phyloP scores from a whole-genome alignment of 2,113 vertebrate species.

The Camelus bactrianus region DNA sequence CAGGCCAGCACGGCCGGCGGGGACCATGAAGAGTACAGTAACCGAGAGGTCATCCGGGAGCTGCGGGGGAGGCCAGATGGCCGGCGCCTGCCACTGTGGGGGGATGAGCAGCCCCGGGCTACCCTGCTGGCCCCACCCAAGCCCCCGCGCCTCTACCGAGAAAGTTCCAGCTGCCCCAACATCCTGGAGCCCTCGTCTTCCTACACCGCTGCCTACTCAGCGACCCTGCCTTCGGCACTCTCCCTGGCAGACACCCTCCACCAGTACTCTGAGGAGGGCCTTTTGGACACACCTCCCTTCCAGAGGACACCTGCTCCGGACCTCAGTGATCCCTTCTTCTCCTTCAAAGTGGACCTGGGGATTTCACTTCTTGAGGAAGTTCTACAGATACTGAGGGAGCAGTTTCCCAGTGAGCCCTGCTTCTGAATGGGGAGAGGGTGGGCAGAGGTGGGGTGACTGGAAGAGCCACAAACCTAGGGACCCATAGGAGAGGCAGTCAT shows the following conservation, averaged over 20 bases:
- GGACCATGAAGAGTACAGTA: slow-evolving; percentile 81
- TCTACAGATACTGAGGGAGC: slow-evolving; percentile 94
- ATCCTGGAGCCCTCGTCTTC: slow-evolving; percentile 78
- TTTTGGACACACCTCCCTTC: slow-evolving; percentile 48
- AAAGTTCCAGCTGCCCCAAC: slow-evolving; percentile 90
- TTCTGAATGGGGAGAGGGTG: slow-evolving; percentile 79
- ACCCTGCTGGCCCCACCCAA: slow-evolving; percentile 93
- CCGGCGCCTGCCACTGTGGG: slow-evolving; percentile 80
- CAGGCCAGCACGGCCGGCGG: slow-evolving; percentile 75
- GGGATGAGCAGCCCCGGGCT: slow-evolving; percentile 79
- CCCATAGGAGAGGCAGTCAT: background rate
- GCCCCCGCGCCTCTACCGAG: slow-evolving; percentile 94
- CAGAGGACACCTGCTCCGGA: slow-evolving; percentile 72
- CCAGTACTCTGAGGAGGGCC: slow-evolving; percentile 62
- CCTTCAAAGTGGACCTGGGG: slow-evolving; percentile 93
- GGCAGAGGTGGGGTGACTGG: background rate
- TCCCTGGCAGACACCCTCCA: slow-evolving; percentile 79
- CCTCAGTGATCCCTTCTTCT: slow-evolving; percentile 86
- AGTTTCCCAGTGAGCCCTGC: slow-evolving; percentile 86
- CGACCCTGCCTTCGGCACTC: slow-evolving; percentile 72
- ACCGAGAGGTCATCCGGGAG: slow-evolving; percentile 80
- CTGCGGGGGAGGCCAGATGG: slow-evolving; percentile 72
- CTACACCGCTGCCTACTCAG: slow-evolving; percentile 75
- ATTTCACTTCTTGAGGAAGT: slow-evolving; percentile 96
- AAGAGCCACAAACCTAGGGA: background rate